Percentiles rank a stretch among this genome's conserved stretches.
Evolutionary conservation across 1,140 invertebrate genomes (phyloP).

Genomic region (Trichonephila clavipes): DNA sequence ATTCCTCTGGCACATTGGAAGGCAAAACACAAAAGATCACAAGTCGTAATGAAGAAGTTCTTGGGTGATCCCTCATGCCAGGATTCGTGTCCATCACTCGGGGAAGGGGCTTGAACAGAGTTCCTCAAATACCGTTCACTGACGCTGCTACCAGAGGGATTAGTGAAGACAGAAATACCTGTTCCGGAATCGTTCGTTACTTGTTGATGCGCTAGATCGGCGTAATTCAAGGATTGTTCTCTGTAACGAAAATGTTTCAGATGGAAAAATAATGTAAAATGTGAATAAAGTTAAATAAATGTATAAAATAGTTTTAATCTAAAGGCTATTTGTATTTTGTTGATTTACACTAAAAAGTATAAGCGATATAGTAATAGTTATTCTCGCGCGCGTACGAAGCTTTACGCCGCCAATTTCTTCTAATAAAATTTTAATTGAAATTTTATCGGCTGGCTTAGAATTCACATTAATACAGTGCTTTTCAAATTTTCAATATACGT

Average conservation of each 20-base stretch:
- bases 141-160: neutral
- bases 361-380: no score
- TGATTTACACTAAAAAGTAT: no score
- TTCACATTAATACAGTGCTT: no score
- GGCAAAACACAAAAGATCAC: slow-evolving; percentile 78
- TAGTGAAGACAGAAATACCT: slow-evolving; percentile 50
- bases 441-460: no score
- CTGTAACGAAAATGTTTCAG: neutral
- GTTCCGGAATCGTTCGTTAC: slow-evolving; percentile 52
- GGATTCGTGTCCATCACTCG: no score
- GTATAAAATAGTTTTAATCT: no score
- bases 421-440: no score
- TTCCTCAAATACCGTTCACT: slow-evolving; percentile 44
- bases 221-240: slow-evolving; percentile 60
- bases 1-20: slow-evolving; percentile 80
- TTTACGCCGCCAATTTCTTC: no score
- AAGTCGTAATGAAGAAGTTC: slow-evolving; percentile 74
- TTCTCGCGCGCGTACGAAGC: no score
- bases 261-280: neutral
- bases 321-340: no score
- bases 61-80: slow-evolving; percentile 36
- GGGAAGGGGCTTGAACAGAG: neutral
- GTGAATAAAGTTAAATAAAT: no score
- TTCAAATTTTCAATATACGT: no score
- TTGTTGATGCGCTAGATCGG: slow-evolving; percentile 51